Conservation (phyloP, 2,888 invertebrate species). For the Dendrolimus houi region DNA sequence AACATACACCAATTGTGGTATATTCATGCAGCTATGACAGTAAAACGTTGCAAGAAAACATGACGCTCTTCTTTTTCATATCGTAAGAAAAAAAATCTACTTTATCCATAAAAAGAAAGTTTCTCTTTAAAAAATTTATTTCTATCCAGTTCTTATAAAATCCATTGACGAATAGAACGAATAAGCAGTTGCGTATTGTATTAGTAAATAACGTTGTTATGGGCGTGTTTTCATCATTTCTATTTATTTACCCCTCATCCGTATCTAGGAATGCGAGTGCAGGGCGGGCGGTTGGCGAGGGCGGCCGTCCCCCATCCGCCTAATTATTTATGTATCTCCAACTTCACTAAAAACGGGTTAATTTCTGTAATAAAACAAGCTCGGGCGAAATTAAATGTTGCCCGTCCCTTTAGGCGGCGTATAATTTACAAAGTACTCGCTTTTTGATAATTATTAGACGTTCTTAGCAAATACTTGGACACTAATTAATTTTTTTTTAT, state of each 20-base stretch:
- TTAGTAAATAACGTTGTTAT: not conserved
- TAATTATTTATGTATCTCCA: conserved; percentile 52
- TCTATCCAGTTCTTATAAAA: no score
- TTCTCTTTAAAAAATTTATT: no score
- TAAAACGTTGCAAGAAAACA: no score
- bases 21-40: no score
- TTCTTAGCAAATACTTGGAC: conserved; percentile 45
- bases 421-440: conserved; percentile 23
- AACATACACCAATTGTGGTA: no score
- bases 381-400: not conserved
- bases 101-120: no score
- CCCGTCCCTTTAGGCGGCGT: conserved; percentile 6
- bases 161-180: no score
- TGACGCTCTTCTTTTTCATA: no score
- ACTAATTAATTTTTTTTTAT: conserved; percentile 49
- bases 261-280: conserved; percentile 12
- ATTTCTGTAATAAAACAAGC: conserved; percentile 57
- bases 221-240: conserved; percentile 5
- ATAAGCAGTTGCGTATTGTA: no score
- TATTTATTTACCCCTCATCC: conserved; percentile 13
- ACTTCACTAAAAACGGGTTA: conserved; percentile 56
- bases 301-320: conserved; percentile 24
- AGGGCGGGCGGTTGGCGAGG: conserved; percentile 18
- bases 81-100: no score
- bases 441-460: conserved; percentile 42